Evolutionary conservation across 2,888 invertebrate genomes (phyloP).

Genomic region (Cerastis leucographa): DNA sequence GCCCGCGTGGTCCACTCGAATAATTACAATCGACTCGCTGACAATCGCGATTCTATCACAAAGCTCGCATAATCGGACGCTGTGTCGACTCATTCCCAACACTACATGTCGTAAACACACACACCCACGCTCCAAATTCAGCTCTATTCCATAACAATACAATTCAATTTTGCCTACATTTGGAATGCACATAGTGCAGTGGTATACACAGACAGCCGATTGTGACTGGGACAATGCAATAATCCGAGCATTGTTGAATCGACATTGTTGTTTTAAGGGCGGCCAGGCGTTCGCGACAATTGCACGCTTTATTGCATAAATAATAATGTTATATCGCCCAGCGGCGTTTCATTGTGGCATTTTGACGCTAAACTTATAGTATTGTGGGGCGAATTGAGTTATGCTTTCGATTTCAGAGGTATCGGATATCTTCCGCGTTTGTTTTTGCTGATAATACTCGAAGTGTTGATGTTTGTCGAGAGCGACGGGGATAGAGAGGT

Average conservation of each 20-base stretch:
- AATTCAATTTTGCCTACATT: constrained; percentile 48
- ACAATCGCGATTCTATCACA: constrained; percentile 90
- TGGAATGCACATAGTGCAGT: constrained; percentile 76
- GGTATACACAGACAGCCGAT: constrained; percentile 81
- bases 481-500: constrained; percentile 21
- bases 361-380: constrained; percentile 80
- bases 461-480: constrained; percentile 50
- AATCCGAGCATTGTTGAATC: constrained; percentile 90
- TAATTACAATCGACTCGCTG: constrained; percentile 90
- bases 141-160: constrained; percentile 54
- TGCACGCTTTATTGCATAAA: constrained; percentile 90
- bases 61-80: constrained; percentile 89
- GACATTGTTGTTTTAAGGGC: constrained; percentile 91
- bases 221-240: constrained; percentile 90
- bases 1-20: constrained; percentile 83
- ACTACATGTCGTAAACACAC: constrained; percentile 76
- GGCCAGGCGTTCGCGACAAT: constrained; percentile 87
- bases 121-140: constrained; percentile 55
- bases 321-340: constrained; percentile 89
- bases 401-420: constrained; percentile 55
- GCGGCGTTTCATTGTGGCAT: constrained; percentile 84
- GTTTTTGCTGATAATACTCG: constrained; percentile 62
- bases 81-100: constrained; percentile 78
- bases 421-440: constrained; percentile 61
- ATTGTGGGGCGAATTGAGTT: constrained; percentile 68